A percentile compares a stretch with the other conserved stretches of the same genome.
phyloP scores from a whole-genome alignment of 2,113 vertebrate genomes.

The Chitala chitala region DNA sequence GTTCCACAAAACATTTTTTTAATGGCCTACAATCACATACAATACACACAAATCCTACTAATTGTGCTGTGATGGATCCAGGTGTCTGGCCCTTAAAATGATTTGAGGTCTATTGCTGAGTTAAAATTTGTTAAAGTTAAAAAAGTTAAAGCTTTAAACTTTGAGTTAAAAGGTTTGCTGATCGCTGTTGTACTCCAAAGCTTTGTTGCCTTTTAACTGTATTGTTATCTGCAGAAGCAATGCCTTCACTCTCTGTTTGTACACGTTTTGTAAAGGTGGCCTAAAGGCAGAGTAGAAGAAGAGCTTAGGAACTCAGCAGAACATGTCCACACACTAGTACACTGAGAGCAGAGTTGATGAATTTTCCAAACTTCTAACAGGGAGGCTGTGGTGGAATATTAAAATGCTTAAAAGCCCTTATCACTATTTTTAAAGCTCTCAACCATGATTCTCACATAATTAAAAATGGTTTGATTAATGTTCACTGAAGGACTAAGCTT shows the following conservation, averaged over 20 bases:
- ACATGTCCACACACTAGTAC: background rate
- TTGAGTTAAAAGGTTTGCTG: no score
- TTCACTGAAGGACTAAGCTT: background rate
- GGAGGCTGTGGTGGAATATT: background rate
- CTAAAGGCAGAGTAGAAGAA: slow-evolving; percentile 4
- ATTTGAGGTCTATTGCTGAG: no score
- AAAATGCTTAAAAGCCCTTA: background rate
- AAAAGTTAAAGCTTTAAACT: no score
- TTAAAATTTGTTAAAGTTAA: no score
- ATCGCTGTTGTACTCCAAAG: no score
- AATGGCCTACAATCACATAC: no score
- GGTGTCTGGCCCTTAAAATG: no score
- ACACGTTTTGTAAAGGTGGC: no score
- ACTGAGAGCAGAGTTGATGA: no score
- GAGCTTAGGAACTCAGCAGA: slow-evolving; percentile 27
- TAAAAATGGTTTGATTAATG: background rate
- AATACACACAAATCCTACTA: no score
- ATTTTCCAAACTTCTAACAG: background rate
- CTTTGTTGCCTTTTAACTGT: background rate
- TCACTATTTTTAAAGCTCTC: background rate
- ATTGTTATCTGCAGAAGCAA: background rate
- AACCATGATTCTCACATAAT: background rate
- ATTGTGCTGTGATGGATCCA: no score
- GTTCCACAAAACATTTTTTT: no score
- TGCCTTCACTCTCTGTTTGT: background rate